These are phyloP conservation scores for Agrotis segetum DNA, from an alignment of 2,888 invertebrate genomes.

Conservation along the genomic window DNA sequence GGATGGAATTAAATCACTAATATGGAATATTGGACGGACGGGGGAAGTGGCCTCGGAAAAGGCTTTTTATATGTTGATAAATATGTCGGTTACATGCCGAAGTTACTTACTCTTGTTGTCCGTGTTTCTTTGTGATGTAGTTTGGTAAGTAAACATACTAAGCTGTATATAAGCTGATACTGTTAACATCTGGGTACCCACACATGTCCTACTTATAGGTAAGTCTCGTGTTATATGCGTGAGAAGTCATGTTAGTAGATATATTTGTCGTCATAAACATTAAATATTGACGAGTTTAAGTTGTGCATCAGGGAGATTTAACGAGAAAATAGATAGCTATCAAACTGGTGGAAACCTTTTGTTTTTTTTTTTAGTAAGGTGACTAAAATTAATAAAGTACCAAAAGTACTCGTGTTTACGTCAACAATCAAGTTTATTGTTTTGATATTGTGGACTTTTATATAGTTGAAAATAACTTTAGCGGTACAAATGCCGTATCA, in stretches of 20 bases:
- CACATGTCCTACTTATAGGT: neutral
- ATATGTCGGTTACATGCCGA: conserved; percentile 48
- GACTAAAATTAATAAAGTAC: too few relatives aligned
- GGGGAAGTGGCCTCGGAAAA: conserved; percentile 34
- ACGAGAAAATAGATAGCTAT: too few relatives aligned
- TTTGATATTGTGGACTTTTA: too few relatives aligned
- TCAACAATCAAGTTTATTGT: neutral
- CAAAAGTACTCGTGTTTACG: neutral
- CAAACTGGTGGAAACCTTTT: neutral
- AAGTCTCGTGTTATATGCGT: too few relatives aligned
- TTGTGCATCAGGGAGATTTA: too few relatives aligned
- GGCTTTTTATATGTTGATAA: conserved; percentile 50
- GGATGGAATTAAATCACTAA: conserved; percentile 47
- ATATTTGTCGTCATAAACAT: too few relatives aligned
- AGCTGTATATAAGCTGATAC: neutral
- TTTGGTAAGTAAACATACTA: conserved; percentile 1
- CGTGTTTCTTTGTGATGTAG: conserved; percentile 33
- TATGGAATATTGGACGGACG: conserved; percentile 31
- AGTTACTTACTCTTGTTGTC: conserved; percentile 39
- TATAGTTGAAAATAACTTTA: too few relatives aligned
- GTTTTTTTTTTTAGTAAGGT: neutral
- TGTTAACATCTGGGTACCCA: neutral
- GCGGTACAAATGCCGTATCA: too few relatives aligned
- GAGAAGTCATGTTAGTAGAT: too few relatives aligned
- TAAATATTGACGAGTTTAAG: too few relatives aligned